These are phyloP conservation scores for Drosophila saltans DNA, from an alignment of 1,140 invertebrate species.

Conservation along the genomic window DNA sequence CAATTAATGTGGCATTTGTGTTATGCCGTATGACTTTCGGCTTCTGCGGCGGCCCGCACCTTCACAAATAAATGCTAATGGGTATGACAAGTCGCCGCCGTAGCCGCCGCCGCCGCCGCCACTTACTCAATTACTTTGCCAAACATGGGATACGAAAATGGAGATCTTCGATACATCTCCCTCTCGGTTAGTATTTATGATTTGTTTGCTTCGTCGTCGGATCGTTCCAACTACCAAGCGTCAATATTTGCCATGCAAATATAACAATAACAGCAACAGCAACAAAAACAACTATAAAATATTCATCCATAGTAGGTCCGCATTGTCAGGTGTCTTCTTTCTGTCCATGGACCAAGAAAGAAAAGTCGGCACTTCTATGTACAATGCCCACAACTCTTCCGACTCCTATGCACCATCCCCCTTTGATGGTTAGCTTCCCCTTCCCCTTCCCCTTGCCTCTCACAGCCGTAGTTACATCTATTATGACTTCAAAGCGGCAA, in stretches of 20 bases:
- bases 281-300: slow-evolving; percentile 25
- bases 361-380: slow-evolving; percentile 59
- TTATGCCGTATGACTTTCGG: slow-evolving; percentile 75
- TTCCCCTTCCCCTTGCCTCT: background rate
- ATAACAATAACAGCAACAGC: slow-evolving; percentile 41
- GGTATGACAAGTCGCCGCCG: slow-evolving; percentile 70
- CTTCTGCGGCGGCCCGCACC: slow-evolving; percentile 71
- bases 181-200: slow-evolving; percentile 67
- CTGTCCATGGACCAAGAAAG: slow-evolving; percentile 4
- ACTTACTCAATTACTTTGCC: slow-evolving; percentile 81
- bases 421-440: background rate
- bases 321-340: slow-evolving; percentile 60
- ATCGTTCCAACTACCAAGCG: slow-evolving; percentile 66
- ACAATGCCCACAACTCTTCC: slow-evolving; percentile 22
- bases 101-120: slow-evolving; percentile 37
- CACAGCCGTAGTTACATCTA: slow-evolving; percentile 53
- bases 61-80: slow-evolving; percentile 80
- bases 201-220: slow-evolving; percentile 66
- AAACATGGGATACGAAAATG: slow-evolving; percentile 56
- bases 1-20: slow-evolving; percentile 82
- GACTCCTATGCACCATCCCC: background rate
- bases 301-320: slow-evolving; percentile 46
- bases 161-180: slow-evolving; percentile 33
- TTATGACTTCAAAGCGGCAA: slow-evolving; percentile 79
- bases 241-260: slow-evolving; percentile 77